Evolutionary conservation across 2,797 vertebrate genomes (phyloP), one percentile per base, ranked within the genome.

Genomic region (Prionace glauca): DNA sequence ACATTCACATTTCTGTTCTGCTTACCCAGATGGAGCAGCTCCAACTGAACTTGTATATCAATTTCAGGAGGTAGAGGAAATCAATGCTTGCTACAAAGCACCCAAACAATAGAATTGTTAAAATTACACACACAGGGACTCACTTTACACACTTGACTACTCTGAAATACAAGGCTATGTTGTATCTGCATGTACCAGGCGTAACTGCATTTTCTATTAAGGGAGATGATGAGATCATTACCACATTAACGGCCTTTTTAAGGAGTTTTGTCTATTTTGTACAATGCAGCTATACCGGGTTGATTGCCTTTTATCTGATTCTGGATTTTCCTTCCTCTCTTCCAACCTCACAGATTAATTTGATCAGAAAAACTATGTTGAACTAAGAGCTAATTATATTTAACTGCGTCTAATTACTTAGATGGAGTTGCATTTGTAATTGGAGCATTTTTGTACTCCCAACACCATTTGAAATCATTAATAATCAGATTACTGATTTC

Each of bases 261-360:
- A 56, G 86, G 18, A n/a, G 5, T 65, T 91, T 32, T 65, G 1
- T 91, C 20, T 36, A 91, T 67, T n/a, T 91, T 91, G 0, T 36
- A 32, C 18, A 91, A 36, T 22, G 32, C 60, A n/a, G 32, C 32
- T 62, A 9, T 60, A 67, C 32, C 24, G 16, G n/a, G 32, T 91
- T 67, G 88, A 91, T 91, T n/a, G 18, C 60, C 32, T n/a, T n/a
- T 7, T n/a, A 62, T n/a, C 14, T 65, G 60, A 32, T 16, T 91
- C 88, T 65, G 56, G 88, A 91, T 91, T 91, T 91, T 91, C 29
- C n/a, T 36, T 91, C 29, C 60, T n/a, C 62, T 84, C n/a, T 41
- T 18, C 81, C 81, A 45, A 0, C 36, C 62, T 22, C 29, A 62
- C 18, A 60, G 20, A 65, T 62, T n/a, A 91, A n/a, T 36, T 32